Evolutionary conservation across 1,140 invertebrate species (phyloP), one percentile per base, ranked within the genome.

Genomic region (Cydia fagiglandana): DNA sequence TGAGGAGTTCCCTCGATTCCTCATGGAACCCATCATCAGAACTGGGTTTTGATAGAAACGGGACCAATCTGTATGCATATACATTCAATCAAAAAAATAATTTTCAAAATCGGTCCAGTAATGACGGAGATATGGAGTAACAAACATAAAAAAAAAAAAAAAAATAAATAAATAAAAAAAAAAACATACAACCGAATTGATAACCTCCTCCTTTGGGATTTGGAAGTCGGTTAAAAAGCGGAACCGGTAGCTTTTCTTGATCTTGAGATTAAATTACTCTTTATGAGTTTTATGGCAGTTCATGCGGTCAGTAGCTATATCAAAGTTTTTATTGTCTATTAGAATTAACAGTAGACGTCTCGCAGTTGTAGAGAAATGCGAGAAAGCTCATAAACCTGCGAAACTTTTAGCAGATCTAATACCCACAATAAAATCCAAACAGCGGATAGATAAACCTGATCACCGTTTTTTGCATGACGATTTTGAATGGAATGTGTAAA

Each of bases 321-420:
- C 7, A 20, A 30, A 30, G n/a, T 66, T 9, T 66, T 66, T 38
- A 66, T 30, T 20, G 64, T 20, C n/a, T n/a, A 68, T 13, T 68
- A 68, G 38, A 34, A 38, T 38, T 15, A 66, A 66, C 64, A 30
- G n/a, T n/a, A n/a, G 24, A 66, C 15, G 28, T 28, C 64, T 28
- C 12, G 13, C n/a, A 4, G 45, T 70, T 70, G 66, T 4, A 20
- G 30, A 41, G 30, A 41, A 70, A 38, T 38, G 66, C n/a, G 66
- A 70, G 66, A 70, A 70, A 70, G 66, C 66, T 17, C 30, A 70
- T 70, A 70, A 70, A 70, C 15, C 20, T 38, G 34, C 15, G 13
- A 38, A 70, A 20, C 66, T n/a, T 61, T 56, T 56, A n/a, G 53
- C 6, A 17, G n/a, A 0, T 56, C 15, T 17, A 20, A 56, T n/a